Conservation (phyloP, 2,888 invertebrate species). For the Plebejus argus region DNA sequence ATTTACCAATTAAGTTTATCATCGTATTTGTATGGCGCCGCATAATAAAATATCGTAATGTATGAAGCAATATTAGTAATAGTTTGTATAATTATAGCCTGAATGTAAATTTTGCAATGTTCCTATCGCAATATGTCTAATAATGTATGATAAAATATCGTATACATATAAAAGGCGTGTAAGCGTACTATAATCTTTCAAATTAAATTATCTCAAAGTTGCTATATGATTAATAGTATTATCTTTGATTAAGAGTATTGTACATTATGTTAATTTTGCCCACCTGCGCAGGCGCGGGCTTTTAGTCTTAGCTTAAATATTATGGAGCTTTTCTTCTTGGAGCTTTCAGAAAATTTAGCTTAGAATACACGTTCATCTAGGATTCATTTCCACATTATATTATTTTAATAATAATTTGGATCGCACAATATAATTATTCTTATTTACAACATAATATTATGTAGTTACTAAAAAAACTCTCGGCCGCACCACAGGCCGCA, state of each 20-base stretch:
- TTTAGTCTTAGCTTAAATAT: too few species aligned
- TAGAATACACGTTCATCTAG: not conserved
- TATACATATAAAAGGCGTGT: constrained; percentile 7
- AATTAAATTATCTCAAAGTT: not conserved
- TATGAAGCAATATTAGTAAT: not conserved
- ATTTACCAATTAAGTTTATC: not conserved
- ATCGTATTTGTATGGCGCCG: not conserved
- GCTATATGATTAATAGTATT: constrained; percentile 1
- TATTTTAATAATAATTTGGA: too few species aligned
- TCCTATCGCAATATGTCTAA: not conserved
- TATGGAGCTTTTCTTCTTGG: too few species aligned
- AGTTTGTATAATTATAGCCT: not conserved
- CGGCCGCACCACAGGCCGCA: too few species aligned
- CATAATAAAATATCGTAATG: not conserved
- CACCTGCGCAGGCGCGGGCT: too few species aligned
- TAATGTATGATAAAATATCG: constrained; percentile 8
- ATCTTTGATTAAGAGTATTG: too few species aligned
- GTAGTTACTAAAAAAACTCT: too few species aligned
- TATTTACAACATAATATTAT: too few species aligned
- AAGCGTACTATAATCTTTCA: not conserved
- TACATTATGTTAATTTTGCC: constrained; percentile 3
- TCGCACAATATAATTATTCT: too few species aligned
- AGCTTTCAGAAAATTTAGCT: not conserved
- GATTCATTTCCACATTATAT: too few species aligned
- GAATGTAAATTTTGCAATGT: constrained; percentile 12